A percentile compares a stretch with the other conserved stretches of the same genome.
phyloP scores from a whole-genome alignment of 2,113 vertebrate species.

The Epinephelus moara region DNA sequence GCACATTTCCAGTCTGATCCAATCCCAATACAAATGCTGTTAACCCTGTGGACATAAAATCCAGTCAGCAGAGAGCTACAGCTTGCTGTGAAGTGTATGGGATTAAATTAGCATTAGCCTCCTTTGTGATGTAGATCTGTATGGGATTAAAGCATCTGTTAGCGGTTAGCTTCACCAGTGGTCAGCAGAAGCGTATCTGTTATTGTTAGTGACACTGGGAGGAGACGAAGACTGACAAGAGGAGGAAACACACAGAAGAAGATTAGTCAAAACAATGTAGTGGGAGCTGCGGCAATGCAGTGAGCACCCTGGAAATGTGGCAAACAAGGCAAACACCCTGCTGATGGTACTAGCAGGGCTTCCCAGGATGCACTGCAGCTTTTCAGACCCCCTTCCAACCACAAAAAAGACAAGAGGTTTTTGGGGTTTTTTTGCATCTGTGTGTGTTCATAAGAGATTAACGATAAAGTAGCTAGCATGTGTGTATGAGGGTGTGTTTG shows the following conservation, averaged over 20 bases:
- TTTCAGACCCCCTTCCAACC: neutral
- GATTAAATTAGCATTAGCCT: constrained; percentile 45
- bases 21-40: neutral
- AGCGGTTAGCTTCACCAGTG: constrained; percentile 57
- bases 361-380: constrained; percentile 5
- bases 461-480: neutral
- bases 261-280: neutral
- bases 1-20: constrained; percentile 3
- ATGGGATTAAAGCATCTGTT: constrained; percentile 69
- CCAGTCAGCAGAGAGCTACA: constrained; percentile 16
- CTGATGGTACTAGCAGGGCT: neutral
- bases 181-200: constrained; percentile 14
- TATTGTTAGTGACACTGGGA: constrained; percentile 40
- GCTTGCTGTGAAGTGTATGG: constrained; percentile 19
- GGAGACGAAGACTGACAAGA: constrained; percentile 12
- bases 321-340: neutral
- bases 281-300: neutral
- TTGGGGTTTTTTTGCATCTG: neutral
- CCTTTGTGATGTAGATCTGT: constrained; percentile 71
- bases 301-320: neutral
- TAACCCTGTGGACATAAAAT: neutral
- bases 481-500: neutral
- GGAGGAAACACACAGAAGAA: neutral
- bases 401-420: neutral
- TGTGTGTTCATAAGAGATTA: neutral